Evolutionary conservation across 1,140 invertebrate genomes (phyloP), one percentile per base, ranked within the genome.

Genomic region (Drosophila carrolli): DNA sequence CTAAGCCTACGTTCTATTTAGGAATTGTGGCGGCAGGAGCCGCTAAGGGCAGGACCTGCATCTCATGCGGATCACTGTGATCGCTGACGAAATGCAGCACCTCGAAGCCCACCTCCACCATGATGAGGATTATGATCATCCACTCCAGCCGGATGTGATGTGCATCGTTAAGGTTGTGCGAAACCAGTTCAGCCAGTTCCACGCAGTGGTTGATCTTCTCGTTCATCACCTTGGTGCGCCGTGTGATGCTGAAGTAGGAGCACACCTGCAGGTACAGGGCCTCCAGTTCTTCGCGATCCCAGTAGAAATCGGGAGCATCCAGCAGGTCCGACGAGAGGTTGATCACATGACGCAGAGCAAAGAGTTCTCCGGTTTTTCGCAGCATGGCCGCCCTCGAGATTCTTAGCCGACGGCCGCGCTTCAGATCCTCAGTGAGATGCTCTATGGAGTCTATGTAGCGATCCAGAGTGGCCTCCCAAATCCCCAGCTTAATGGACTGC

Each of bases 231-330:
- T 94, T 96, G 27, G 98, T 98, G 58, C 98, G 94, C 81, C 97
- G 95, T 0, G 94, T 92, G 55, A 99, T 97, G 81, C 95, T 97
- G 74, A 99, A 96, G 93, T 98, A 97, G 19, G 94, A 94, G 66
- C 96, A 97, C 0, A 95, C 96, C 83, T 96, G 95, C 53, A 95
- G 94, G 91, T 98, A 99, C 0, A 99, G 92, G 0, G 89, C 93
- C 94, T 98, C 98, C 5, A 99, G 93, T 41, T 96, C 93, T 81
- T 98, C 97, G 54, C 97, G 94, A 79, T 99, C 98, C 98, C 98
- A 99, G 92, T 99, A 99, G 93, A 99, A 99, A 93, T 99, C 98
- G 0, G 98, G 98, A 0, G 97, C 97, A 91, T 99, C 98, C 43
- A 99, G 92, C 7, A 99, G 93, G 93, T 99, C 98, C 0, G 98